Percentiles rank a stretch among this genome's conserved stretches.
These are phyloP conservation scores for Mastomys natalensis DNA, from an alignment of 2,113 vertebrate genomes.

Conservation along the genomic window DNA sequence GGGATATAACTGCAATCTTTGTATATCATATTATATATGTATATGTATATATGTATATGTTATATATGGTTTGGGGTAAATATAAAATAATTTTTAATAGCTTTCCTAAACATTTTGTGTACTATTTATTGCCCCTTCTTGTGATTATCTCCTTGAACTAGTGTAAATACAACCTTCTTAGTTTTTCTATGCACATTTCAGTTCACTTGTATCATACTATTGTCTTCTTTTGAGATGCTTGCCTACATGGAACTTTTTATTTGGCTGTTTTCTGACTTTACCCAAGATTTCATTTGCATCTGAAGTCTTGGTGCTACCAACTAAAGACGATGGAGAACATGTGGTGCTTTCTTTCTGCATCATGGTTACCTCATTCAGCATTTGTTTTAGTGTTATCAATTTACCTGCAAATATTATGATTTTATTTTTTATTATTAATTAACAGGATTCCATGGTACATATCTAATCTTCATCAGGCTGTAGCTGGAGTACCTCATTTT, in stretches of 20 bases:
- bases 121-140: not conserved
- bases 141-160: not conserved
- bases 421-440: not conserved
- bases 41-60: not conserved
- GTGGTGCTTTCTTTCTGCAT: not conserved
- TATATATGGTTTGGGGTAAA: not conserved
- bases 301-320: not conserved
- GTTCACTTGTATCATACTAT: not conserved
- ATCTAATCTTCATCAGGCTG: too few relatives aligned
- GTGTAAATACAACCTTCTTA: not conserved
- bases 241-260: not conserved
- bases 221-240: not conserved
- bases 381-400: not conserved
- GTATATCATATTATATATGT: not conserved
- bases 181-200: not conserved
- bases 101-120: not conserved
- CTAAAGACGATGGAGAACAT: not conserved
- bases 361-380: not conserved
- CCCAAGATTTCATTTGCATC: not conserved
- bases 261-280: not conserved
- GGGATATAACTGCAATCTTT: not conserved
- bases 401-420: not conserved
- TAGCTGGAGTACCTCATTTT: too few relatives aligned
- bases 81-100: not conserved
- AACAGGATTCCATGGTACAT: too few relatives aligned